phyloP scores from a whole-genome alignment of 2,113 vertebrate genomes.

The Athene cunicularia region DNA sequence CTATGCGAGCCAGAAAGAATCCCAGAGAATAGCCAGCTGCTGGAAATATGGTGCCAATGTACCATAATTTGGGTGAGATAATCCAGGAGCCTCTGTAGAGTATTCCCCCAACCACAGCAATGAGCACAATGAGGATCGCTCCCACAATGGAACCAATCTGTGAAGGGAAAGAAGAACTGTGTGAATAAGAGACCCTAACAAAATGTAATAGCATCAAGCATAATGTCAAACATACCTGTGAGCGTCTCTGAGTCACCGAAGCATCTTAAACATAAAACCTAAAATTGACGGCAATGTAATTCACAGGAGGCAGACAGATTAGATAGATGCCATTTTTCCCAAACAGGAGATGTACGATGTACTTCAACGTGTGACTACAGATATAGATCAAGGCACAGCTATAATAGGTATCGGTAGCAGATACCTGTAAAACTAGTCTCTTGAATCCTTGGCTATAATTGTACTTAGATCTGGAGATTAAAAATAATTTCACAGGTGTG shows the following conservation, averaged over 20 bases:
- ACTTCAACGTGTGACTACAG: not conserved
- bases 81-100: conserved; percentile 92
- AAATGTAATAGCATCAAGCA: not conserved
- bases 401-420: not conserved
- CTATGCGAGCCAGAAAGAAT: conserved; percentile 84
- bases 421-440: not conserved
- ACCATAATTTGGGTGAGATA: conserved; percentile 88
- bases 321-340: not conserved
- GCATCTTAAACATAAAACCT: not conserved
- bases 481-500: not conserved
- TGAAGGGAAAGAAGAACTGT: not conserved
- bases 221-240: not conserved
- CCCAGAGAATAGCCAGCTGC: conserved; percentile 86
- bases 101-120: conserved; percentile 89
- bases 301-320: not conserved
- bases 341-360: fast-evolving
- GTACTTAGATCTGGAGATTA: not conserved
- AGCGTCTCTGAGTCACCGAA: not conserved
- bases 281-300: not conserved
- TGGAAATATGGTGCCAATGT: conserved; percentile 91
- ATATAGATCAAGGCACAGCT: not conserved
- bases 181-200: not conserved
- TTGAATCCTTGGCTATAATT: not conserved
- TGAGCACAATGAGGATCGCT: conserved; percentile 80
- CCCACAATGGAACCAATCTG: conserved; percentile 89